A percentile compares a stretch with the other conserved stretches of the same genome.
Evolutionary conservation across 2,888 invertebrate genomes (phyloP).

Genomic region (Drosophila crucigera): DNA sequence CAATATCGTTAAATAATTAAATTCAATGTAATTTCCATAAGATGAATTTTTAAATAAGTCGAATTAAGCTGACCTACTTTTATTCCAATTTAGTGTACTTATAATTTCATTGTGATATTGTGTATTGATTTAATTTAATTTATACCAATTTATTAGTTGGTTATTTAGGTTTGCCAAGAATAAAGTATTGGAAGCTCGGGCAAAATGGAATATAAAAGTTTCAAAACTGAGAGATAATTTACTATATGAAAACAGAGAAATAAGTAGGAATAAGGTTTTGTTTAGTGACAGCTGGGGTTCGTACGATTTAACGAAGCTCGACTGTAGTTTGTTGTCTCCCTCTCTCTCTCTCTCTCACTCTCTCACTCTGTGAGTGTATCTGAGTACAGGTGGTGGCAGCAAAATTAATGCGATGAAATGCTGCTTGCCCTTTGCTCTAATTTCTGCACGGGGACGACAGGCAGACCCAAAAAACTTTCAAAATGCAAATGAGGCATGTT

Average conservation of each 20-base stretch:
- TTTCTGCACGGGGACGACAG: slow-evolving; percentile 61
- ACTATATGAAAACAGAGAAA: neutral
- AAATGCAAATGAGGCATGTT: slow-evolving; percentile 78
- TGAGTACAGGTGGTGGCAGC: slow-evolving; percentile 47
- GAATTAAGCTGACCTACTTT: neutral
- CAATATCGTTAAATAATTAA: neutral
- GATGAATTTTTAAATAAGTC: neutral
- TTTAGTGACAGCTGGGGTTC: neutral
- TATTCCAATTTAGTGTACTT: neutral
- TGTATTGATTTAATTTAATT: neutral
- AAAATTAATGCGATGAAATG: slow-evolving; percentile 53
- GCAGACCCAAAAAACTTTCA: slow-evolving; percentile 58
- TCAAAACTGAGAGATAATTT: too few relatives aligned
- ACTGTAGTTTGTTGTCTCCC: neutral
- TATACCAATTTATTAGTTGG: neutral
- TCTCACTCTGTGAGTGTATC: slow-evolving; percentile 1
- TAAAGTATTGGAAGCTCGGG: neutral
- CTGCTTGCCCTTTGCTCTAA: slow-evolving; percentile 74
- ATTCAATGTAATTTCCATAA: slow-evolving; percentile 8
- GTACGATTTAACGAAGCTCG: neutral
- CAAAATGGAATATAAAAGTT: too few relatives aligned
- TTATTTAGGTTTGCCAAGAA: neutral
- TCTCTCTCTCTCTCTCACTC: neutral
- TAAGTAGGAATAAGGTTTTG: neutral
- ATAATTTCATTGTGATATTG: neutral